Evolutionary conservation across 2,888 invertebrate species (phyloP), one percentile per base, ranked within the genome.

Genomic region (Actias luna): DNA sequence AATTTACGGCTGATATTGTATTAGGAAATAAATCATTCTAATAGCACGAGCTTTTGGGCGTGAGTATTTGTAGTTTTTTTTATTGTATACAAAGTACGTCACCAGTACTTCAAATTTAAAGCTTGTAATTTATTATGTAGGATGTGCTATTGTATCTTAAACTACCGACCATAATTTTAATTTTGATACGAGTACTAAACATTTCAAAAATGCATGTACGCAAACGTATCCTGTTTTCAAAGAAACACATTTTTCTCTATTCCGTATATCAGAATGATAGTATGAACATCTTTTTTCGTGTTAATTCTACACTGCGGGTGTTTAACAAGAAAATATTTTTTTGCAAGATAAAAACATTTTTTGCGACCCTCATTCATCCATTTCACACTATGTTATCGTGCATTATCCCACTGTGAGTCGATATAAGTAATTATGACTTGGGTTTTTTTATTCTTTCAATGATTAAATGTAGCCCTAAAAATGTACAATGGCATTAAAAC

Each of bases 21-120:
- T 72, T 70, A 68, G 66, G 75, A 75, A 81, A 91, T 91, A 92
- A 92, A 91, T 92, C 89, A 91, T 77, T 78, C 70, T 84, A 86
- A 86, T 84, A 83, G 88, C 88, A 87, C 85, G 88, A 87, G 88
- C 79, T 72, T 50, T 77, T 76, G 73, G 80, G 83, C 87, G 87
- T 86, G 89, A 79, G 79, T 76, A 77, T 84, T 87, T 85, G 81
- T 84, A 71, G 77, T 71, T 72, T 71, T 75, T 75, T 80, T 77
- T 78, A 79, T 79, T 78, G 67, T 71, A 63, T 75, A 74, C 77
- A 79, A 81, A 84, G 75, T 74, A 76, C 84, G 88, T 86, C 84
- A 76, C 80, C 77, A 78, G 78, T 75, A 74, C 74, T 71, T 65
- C 70, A 67, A 70, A 74, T 75, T 71, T 73, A 58, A 65, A 65